These are phyloP conservation scores for Metopia argyrocephala DNA, from an alignment of 2,888 invertebrate species.

Conservation along the genomic window DNA sequence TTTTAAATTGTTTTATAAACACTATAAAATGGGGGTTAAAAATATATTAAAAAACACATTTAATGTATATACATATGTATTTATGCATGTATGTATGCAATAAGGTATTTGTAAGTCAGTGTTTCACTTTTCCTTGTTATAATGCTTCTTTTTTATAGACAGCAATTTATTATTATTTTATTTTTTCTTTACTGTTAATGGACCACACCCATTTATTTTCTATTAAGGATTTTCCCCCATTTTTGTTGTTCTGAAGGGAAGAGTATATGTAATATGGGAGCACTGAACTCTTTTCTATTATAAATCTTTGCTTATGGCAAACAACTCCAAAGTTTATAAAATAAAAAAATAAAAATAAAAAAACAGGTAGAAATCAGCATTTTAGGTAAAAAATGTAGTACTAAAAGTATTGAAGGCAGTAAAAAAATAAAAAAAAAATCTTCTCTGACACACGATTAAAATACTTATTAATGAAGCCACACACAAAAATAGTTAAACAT, in stretches of 20 bases:
- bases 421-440: too few species aligned
- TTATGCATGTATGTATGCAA: neutral
- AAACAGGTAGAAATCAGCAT: too few species aligned
- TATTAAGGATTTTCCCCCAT: slow-evolving; percentile 37
- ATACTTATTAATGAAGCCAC: too few species aligned
- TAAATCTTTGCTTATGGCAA: too few species aligned
- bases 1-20: too few species aligned
- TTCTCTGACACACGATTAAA: too few species aligned
- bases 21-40: neutral
- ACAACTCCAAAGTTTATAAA: too few species aligned
- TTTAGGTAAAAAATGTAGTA: too few species aligned
- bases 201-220: slow-evolving; percentile 60
- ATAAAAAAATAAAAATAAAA: too few species aligned
- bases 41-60: neutral
- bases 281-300: slow-evolving; percentile 15
- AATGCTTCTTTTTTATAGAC: slow-evolving; percentile 15
- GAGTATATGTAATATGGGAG: slow-evolving; percentile 43
- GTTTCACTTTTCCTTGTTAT: neutral
- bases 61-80: neutral
- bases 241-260: slow-evolving; percentile 44
- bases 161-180: neutral
- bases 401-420: too few species aligned
- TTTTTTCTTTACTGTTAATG: slow-evolving; percentile 18
- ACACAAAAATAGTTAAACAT: too few species aligned
- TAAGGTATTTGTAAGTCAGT: slow-evolving; percentile 29